phyloP scores from a whole-genome alignment of 2,113 vertebrate genomes.

The Thomomys bottae region DNA sequence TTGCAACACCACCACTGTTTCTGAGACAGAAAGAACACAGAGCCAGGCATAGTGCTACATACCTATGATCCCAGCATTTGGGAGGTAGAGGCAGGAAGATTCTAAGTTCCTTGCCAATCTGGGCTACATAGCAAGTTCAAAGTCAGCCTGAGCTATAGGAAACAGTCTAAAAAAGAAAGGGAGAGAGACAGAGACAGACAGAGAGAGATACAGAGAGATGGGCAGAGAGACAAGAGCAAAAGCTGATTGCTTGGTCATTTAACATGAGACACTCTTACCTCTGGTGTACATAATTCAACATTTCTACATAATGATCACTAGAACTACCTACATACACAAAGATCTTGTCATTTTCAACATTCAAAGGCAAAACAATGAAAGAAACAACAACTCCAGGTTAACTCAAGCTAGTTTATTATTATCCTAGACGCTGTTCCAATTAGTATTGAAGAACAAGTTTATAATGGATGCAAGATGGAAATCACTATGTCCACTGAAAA shows the following conservation, averaged over 20 bases:
- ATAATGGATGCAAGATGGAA: neutral
- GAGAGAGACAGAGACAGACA: too few species aligned
- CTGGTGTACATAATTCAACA: neutral
- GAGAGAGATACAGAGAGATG: too few species aligned
- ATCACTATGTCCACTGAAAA: neutral
- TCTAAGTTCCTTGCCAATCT: too few species aligned
- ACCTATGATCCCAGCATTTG: too few species aligned
- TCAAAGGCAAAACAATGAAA: neutral
- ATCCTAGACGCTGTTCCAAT: neutral
- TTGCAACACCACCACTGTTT: too few species aligned
- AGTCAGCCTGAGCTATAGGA: too few species aligned
- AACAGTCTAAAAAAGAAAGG: too few species aligned
- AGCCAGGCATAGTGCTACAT: too few species aligned
- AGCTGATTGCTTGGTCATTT: neutral
- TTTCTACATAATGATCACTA: neutral
- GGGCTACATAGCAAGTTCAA: too few species aligned
- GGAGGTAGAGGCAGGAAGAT: too few species aligned
- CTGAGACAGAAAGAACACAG: too few species aligned
- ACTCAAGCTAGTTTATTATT: neutral
- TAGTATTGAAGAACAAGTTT: slow-evolving; percentile 30
- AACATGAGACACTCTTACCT: slow-evolving; percentile 19
- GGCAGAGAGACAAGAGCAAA: neutral
- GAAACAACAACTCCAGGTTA: neutral
- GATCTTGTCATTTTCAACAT: slow-evolving; percentile 42
- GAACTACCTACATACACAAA: neutral